Evolutionary conservation across 2,113 vertebrate genomes (phyloP).

Genomic region (Brachyistius frenatus): DNA sequence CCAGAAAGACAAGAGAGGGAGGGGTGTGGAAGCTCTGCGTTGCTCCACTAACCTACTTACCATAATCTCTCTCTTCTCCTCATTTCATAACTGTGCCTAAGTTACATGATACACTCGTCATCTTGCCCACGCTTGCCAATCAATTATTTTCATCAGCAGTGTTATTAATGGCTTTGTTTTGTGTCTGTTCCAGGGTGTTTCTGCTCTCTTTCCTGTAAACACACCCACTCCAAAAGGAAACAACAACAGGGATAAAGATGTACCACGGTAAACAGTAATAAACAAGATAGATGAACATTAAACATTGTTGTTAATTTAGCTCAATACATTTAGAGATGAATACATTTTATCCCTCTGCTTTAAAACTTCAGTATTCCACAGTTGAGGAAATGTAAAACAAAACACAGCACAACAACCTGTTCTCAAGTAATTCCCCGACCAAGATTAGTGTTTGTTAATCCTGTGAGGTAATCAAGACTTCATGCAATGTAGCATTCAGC

Average conservation of each 20-base stretch:
- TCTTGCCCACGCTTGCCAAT: constrained; percentile 49
- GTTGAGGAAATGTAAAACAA: neutral
- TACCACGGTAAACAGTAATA: neutral
- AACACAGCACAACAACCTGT: constrained; percentile 30
- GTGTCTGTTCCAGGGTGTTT: neutral
- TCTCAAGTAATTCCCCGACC: constrained; percentile 40
- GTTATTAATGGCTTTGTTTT: constrained; percentile 37
- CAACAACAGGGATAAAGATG: neutral
- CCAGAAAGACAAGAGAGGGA: constrained; percentile 39
- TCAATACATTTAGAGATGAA: too few species aligned
- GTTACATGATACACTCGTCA: constrained; percentile 78
- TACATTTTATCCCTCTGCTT: too few species aligned
- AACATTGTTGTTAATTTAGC: too few species aligned
- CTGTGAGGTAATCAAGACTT: constrained; percentile 58
- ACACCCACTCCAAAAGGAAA: neutral
- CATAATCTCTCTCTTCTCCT: constrained; percentile 79
- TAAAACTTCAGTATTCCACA: too few species aligned
- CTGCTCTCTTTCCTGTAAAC: neutral
- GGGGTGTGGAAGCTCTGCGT: constrained; percentile 61
- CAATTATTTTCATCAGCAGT: constrained; percentile 60
- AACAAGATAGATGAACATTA: neutral
- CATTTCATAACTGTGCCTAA: constrained; percentile 81
- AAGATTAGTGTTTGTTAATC: constrained; percentile 69
- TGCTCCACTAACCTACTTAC: constrained; percentile 87
- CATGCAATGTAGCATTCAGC: neutral